Evolutionary conservation across 2,888 invertebrate species (phyloP).

Genomic region (Phalera bucephala): DNA sequence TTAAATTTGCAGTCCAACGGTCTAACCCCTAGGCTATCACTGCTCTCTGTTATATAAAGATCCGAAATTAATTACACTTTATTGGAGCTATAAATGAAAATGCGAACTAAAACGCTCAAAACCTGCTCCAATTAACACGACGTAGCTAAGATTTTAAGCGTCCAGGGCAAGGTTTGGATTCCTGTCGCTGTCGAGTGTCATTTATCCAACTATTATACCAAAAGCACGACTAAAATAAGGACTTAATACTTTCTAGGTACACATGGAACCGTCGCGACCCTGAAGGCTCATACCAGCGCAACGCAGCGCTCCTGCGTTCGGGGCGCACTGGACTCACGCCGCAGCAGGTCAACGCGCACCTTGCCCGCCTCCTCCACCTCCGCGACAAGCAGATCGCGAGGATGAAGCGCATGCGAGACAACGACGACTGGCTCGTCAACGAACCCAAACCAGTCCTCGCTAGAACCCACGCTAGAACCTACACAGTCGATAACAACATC

Average conservation of each 20-base stretch:
- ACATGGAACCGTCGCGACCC: slow-evolving; percentile 75
- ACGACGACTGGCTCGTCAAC: slow-evolving; percentile 65
- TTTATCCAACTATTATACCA: too few species aligned
- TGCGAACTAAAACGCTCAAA: too few species aligned
- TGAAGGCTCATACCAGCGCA: slow-evolving; percentile 68
- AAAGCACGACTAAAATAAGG: too few species aligned
- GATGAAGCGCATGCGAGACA: slow-evolving; percentile 48
- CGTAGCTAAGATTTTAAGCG: too few species aligned
- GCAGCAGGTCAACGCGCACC: slow-evolving; percentile 64
- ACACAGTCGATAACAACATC: slow-evolving; percentile 77
- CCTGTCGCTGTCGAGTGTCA: too few species aligned
- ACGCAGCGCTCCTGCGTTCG: slow-evolving; percentile 66
- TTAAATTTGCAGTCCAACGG: too few species aligned
- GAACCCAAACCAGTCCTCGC: slow-evolving; percentile 60
- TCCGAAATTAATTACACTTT: too few species aligned
- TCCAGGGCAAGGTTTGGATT: too few species aligned
- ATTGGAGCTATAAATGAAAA: too few species aligned
- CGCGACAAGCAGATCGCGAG: slow-evolving; percentile 70
- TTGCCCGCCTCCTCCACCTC: slow-evolving; percentile 63
- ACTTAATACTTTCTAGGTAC: slow-evolving; percentile 51
- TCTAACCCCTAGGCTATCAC: too few species aligned
- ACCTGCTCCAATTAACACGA: too few species aligned
- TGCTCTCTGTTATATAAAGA: too few species aligned
- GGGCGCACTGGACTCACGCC: slow-evolving; percentile 67
- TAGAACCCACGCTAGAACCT: slow-evolving; percentile 78